Evolutionary conservation across 53 echinoderm and acorn worm genomes (phyloP), one percentile per base, ranked within the genome.

Genomic region (Mesocentrotus franciscanus): DNA sequence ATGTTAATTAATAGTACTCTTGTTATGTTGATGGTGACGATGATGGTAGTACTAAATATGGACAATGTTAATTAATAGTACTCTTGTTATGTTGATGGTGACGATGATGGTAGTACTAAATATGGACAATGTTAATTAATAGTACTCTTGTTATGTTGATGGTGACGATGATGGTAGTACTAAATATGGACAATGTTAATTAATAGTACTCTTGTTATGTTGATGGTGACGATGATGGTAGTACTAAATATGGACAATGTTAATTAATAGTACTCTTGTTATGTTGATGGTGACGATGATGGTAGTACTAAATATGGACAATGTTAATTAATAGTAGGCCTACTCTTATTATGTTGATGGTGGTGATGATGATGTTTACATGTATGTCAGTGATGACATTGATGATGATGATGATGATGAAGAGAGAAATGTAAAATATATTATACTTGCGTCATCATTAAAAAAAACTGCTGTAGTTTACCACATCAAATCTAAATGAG

Each of bases 271-370:
- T 39, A 39, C 3, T 39, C 39, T 39, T 39, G 3, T 39, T 16
- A 78, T 79, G 81, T 5, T 87, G 89, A 87, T 87, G 81, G 35
- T 5, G 81, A 29, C 26, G 66, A 22, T 66, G 66, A 22, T 66
- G 81, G 35, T 79, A n/a, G 35, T 79, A n/a, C 13, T 79, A n/a
- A 29, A 13, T 18, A 29, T 39, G 81, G 35, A 49, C 6, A 49
- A 7, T 49, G 49, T 49, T 49, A 7, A 49, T 39, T 39, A 39
- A 39, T 1, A 39, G 39, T 39, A 39, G n/a, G n/a, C n/a, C n/a
- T n/a, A n/a, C n/a, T n/a, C n/a, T n/a, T n/a, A n/a, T n/a, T n/a
- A 71, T 71, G 72, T 9, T 71, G 72, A 71, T 71, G 72, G 72
- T 71, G 72, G 12, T 71, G 72, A 24, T 71, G 72, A 71, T 13